A percentile compares a stretch with the other conserved stretches of the same genome.
These are phyloP conservation scores for Dolichopus griseipennis DNA, from an alignment of 2,888 invertebrate species.

Conservation along the genomic window DNA sequence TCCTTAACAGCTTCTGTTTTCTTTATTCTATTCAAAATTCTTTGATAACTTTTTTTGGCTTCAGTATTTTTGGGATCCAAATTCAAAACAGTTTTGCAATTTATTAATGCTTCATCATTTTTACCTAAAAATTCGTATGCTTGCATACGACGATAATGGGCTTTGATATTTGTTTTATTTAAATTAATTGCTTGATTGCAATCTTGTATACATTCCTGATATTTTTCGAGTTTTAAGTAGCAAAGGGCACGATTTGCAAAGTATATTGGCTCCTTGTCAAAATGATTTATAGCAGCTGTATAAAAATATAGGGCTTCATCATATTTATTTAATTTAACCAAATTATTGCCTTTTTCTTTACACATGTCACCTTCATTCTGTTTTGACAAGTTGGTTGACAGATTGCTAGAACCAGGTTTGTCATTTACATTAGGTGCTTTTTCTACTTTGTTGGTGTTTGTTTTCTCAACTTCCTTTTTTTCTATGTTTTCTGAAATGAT, in stretches of 20 bases:
- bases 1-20: not conserved
- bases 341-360: conserved; percentile 63
- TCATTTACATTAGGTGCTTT: not conserved
- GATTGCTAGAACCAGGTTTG: not conserved
- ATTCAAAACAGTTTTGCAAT: conserved; percentile 59
- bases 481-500: conserved; percentile 11
- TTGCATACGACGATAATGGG: conserved; percentile 69
- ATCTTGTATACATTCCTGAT: conserved; percentile 49
- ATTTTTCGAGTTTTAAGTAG: conserved; percentile 68
- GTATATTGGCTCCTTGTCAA: conserved; percentile 67
- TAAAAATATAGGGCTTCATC: conserved; percentile 80
- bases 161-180: conserved; percentile 74
- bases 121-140: conserved; percentile 65
- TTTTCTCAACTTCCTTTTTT: conserved; percentile 10
- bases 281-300: conserved; percentile 74
- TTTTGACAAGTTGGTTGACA: not conserved
- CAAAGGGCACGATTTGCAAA: conserved; percentile 85
- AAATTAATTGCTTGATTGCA: conserved; percentile 70
- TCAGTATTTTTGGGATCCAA: conserved; percentile 73
- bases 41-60: conserved; percentile 46
- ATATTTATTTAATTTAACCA: conserved; percentile 71
- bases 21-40: conserved; percentile 26
- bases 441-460: not conserved
- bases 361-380: conserved; percentile 31
- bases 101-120: conserved; percentile 59